Conservation (phyloP, 2,797 vertebrate species). For the Pseudochromis fuscus region DNA sequence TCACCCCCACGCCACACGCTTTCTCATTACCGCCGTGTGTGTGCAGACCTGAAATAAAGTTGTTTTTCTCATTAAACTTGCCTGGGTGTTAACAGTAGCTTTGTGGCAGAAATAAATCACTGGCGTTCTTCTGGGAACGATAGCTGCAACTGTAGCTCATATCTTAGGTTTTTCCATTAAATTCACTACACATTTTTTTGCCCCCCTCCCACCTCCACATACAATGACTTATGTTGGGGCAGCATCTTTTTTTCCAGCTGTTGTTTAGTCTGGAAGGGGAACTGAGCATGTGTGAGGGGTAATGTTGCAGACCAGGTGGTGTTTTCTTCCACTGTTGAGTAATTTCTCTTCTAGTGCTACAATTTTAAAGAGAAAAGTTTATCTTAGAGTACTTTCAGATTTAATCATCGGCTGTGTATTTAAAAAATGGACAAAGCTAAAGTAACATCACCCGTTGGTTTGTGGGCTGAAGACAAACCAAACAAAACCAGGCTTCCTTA, state of each 20-base stretch:
- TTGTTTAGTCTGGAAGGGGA: conserved; percentile 11
- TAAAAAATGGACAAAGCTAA: too few species aligned
- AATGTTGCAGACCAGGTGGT: background rate
- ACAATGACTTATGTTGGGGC: background rate
- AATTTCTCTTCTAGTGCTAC: background rate
- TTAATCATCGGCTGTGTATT: too few species aligned
- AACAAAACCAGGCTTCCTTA: too few species aligned
- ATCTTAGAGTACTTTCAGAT: too few species aligned
- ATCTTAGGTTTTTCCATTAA: conserved; percentile 35
- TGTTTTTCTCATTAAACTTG: conserved; percentile 42
- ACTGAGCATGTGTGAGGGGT: background rate
- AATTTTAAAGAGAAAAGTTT: background rate
- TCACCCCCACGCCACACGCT: background rate
- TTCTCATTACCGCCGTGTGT: conserved; percentile 13
- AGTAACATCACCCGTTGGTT: too few species aligned
- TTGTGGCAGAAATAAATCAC: conserved; percentile 49
- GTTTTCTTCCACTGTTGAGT: background rate
- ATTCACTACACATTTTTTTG: background rate
- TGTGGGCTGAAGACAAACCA: too few species aligned
- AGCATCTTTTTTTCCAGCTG: conserved; percentile 16
- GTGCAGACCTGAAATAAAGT: conserved; percentile 32
- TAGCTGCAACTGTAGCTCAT: conserved; percentile 23
- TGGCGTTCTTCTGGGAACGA: conserved; percentile 9
- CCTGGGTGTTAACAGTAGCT: conserved; percentile 32
- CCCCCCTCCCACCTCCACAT: too few species aligned